Conservation (phyloP, 2,113 vertebrate species). For the Cinclus mexicanus region DNA sequence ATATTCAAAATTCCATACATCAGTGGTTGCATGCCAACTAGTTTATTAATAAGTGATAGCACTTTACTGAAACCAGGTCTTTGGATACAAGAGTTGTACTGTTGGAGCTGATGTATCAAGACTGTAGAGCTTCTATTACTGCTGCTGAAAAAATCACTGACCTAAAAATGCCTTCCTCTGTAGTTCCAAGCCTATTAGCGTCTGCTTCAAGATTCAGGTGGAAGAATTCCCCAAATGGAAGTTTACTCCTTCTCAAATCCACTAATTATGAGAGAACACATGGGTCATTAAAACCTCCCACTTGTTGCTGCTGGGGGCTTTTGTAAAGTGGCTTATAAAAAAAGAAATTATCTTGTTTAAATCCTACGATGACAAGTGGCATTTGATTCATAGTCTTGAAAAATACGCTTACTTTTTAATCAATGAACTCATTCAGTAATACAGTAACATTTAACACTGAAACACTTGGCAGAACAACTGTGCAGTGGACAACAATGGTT, state of each 20-base stretch:
- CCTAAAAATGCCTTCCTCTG: slow-evolving; percentile 63
- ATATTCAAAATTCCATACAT: slow-evolving; percentile 53
- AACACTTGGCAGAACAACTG: background rate
- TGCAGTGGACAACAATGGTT: background rate
- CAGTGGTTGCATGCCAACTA: slow-evolving; percentile 26
- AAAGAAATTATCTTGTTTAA: background rate
- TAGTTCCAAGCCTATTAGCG: slow-evolving; percentile 49
- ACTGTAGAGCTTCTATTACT: slow-evolving; percentile 31
- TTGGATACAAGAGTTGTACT: slow-evolving; percentile 52
- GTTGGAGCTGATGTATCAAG: slow-evolving; percentile 44
- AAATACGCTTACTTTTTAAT: background rate
- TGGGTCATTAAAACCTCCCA: slow-evolving; percentile 16
- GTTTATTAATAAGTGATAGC: slow-evolving; percentile 61
- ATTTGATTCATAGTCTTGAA: background rate
- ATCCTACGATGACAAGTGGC: background rate
- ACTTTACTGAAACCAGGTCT: slow-evolving; percentile 23
- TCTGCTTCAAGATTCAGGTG: slow-evolving; percentile 62
- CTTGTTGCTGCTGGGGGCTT: background rate
- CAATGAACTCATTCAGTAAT: background rate
- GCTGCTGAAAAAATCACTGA: slow-evolving; percentile 58
- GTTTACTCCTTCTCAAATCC: slow-evolving; percentile 46
- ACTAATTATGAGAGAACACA: slow-evolving; percentile 46
- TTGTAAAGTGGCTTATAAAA: background rate
- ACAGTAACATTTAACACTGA: background rate
- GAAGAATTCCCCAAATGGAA: slow-evolving; percentile 56